Conservation (phyloP, 2,888 invertebrate genomes). For the Idaea straminata region DNA sequence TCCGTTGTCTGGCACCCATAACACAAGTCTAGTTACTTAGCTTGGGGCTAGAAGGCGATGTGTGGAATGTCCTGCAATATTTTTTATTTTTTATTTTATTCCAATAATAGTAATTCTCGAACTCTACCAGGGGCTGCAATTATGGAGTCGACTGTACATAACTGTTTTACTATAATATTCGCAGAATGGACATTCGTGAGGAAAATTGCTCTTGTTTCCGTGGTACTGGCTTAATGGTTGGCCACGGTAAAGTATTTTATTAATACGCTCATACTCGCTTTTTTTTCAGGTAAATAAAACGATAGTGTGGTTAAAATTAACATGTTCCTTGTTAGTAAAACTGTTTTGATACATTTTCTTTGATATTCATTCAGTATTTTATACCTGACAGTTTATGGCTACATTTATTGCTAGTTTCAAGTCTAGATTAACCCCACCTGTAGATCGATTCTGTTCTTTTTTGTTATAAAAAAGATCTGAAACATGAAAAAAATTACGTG, state of each 20-base stretch:
- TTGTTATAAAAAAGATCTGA: conserved; percentile 11
- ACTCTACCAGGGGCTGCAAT: too few species aligned
- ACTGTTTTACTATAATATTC: conserved; percentile 21
- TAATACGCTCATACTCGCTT: conserved; percentile 26
- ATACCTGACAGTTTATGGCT: neutral
- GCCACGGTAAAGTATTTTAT: conserved; percentile 36
- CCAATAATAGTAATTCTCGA: too few species aligned
- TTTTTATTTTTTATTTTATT: too few species aligned
- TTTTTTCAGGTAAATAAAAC: conserved; percentile 18
- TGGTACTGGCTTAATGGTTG: conserved; percentile 45
- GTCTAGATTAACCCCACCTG: neutral
- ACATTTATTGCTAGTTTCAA: neutral
- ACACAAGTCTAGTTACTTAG: too few species aligned
- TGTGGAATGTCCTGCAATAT: too few species aligned
- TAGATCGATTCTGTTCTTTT: conserved; percentile 4
- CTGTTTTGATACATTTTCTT: neutral
- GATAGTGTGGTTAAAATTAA: conserved; percentile 18
- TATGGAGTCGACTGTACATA: too few species aligned
- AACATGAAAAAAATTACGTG: neutral
- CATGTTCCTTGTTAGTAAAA: conserved; percentile 10
- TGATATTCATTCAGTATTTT: neutral
- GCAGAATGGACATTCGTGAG: conserved; percentile 33
- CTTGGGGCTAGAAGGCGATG: too few species aligned
- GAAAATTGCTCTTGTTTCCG: conserved; percentile 37
- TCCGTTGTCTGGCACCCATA: too few species aligned